Evolutionary conservation across 2,113 vertebrate genomes (phyloP), one percentile per base, ranked within the genome.

Genomic region (Lagopus muta): DNA sequence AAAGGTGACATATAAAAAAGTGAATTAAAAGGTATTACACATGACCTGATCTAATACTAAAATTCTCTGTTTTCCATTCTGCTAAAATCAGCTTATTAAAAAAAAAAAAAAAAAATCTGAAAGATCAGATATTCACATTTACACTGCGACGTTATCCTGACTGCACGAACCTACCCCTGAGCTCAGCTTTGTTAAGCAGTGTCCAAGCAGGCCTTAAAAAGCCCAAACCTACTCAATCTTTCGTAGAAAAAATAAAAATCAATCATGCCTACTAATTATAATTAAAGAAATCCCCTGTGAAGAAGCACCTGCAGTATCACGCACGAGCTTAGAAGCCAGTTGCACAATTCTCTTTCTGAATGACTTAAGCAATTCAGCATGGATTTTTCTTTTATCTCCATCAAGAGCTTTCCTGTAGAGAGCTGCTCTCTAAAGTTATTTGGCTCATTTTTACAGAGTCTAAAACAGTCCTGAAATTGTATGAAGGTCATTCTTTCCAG

Each of bases 1-100:
- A 94, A 91, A 95, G 89, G 94, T 95, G 91, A 91, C 90, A 84
- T 61, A 93, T 70, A 95, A 95, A 96, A 91, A 92, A 88, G 79
- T 10, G 85, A 92, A 88, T 71, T 81, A 94, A 90, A 91, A 88
- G 47, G 76, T 91, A 94, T 94, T 91, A 92, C 90, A 93, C 76
- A 90, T 57, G 76, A 95, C 73, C 79, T 89, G 93, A 90, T 78
- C 86, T 1, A 86, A 70, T 86, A 86, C 48, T 82, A 61, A 40
- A 81, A 83, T 75, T 86, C 66, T 78, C 48, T 14, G 32, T 79
- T 85, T 82, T 95, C 81, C 89, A 11, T 54, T 91, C 89, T 78
- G 38, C 61, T 89, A 67, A 43, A 36, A 75, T 71, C 9, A 25
- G 38, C 36, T 92, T 61, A 43, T 52, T 86, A 72, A 83, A 83